Evolutionary conservation across 1,140 invertebrate species (phyloP).

Genomic region (Fopius arisanus): DNA sequence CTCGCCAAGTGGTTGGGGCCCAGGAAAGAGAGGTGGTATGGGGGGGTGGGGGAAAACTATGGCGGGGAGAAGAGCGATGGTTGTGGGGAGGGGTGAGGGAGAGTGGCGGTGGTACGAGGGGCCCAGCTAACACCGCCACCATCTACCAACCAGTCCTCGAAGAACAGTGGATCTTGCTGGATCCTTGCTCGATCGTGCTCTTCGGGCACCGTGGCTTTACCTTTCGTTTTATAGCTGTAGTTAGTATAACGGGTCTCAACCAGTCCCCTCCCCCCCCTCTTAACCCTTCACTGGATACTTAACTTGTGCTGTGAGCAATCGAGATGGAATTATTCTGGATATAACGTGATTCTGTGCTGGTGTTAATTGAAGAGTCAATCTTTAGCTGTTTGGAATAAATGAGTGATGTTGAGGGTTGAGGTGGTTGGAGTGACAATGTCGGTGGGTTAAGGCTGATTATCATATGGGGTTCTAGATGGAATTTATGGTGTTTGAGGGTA

Average conservation of each 20-base stretch:
- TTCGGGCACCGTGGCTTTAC: constrained; percentile 29
- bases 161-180: constrained; percentile 52
- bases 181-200: constrained; percentile 37
- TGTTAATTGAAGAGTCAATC: neutral
- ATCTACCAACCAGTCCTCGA: constrained; percentile 55
- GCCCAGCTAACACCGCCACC: constrained; percentile 49
- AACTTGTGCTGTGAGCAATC: constrained; percentile 2
- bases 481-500: neutral
- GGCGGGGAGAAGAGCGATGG: constrained; percentile 17
- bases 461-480: constrained; percentile 11
- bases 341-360: neutral
- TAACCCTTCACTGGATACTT: constrained; percentile 7
- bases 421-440: constrained; percentile 3
- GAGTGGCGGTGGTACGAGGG: constrained; percentile 46
- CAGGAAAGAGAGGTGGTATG: constrained; percentile 43
- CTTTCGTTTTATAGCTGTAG: constrained; percentile 13
- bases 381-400: neutral
- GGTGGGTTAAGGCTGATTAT: neutral
- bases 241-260: neutral
- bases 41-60: constrained; percentile 31
- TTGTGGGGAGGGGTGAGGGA: constrained; percentile 9
- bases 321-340: constrained; percentile 19
- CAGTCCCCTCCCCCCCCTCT: neutral
- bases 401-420: neutral
- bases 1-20: constrained; percentile 53